Conservation (phyloP, 2,797 vertebrate species). For the Onychomys torridus region DNA sequence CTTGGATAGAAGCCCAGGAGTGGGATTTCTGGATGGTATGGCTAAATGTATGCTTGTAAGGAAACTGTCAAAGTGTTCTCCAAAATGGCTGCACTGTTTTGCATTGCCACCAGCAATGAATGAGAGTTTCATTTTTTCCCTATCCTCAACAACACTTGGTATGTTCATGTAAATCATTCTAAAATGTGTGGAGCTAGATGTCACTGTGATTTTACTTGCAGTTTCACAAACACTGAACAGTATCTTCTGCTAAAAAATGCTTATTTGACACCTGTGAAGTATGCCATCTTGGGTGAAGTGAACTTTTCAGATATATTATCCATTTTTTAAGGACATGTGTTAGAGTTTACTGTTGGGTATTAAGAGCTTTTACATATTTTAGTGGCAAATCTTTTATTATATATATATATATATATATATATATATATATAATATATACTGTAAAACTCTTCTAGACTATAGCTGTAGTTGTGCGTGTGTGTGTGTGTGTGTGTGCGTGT, state of each 20-base stretch:
- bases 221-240: not conserved
- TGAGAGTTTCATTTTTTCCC: constrained; percentile 29
- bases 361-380: not conserved
- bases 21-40: not conserved
- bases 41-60: constrained; percentile 33
- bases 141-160: not conserved
- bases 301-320: not conserved
- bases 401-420: not conserved
- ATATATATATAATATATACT: not conserved
- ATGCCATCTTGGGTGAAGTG: not conserved
- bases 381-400: not conserved
- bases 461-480: not conserved
- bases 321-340: not conserved
- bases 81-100: not conserved
- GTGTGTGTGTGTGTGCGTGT: not conserved
- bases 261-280: not conserved
- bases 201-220: constrained; percentile 30
- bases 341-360: not conserved
- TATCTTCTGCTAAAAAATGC: not conserved
- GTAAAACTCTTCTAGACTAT: not conserved
- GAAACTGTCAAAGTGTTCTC: constrained; percentile 48
- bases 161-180: constrained; percentile 28
- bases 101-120: not conserved
- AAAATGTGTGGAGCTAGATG: not conserved
- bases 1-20: constrained; percentile 38